These are phyloP conservation scores for Mesoligia furuncula DNA, from an alignment of 2,888 invertebrate species.

Conservation along the genomic window DNA sequence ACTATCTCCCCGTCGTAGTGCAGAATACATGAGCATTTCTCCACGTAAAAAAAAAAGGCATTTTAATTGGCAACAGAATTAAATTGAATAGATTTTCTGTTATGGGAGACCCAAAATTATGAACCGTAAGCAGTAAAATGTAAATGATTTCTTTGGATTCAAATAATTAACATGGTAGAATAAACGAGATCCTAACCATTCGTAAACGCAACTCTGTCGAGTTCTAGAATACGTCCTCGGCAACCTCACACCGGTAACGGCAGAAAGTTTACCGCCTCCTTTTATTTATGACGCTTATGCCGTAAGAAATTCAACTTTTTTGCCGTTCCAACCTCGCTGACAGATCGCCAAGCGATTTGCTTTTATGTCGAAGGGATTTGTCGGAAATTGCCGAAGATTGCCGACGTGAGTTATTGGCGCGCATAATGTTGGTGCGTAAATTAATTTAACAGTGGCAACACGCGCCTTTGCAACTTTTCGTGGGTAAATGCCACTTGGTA, in stretches of 20 bases:
- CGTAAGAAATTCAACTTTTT: constrained; percentile 80
- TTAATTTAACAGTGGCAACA: constrained; percentile 31
- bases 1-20: no score
- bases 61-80: background rate
- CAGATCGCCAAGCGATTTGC: constrained; percentile 67
- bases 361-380: constrained; percentile 56
- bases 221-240: constrained; percentile 73
- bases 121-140: background rate
- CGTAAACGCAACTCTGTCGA: background rate
- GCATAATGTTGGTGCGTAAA: constrained; percentile 38
- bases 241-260: constrained; percentile 71
- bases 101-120: background rate
- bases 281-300: constrained; percentile 83
- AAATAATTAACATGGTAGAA: background rate
- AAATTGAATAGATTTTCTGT: background rate
- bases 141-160: background rate
- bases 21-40: no score
- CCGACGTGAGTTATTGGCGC: constrained; percentile 41
- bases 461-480: background rate
- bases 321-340: constrained; percentile 62
- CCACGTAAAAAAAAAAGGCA: no score
- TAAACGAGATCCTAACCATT: background rate
- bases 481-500: background rate
- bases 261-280: constrained; percentile 78
- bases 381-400: constrained; percentile 48